Conservation (phyloP, 2,888 invertebrate species). For the Antheraea assamensis region DNA sequence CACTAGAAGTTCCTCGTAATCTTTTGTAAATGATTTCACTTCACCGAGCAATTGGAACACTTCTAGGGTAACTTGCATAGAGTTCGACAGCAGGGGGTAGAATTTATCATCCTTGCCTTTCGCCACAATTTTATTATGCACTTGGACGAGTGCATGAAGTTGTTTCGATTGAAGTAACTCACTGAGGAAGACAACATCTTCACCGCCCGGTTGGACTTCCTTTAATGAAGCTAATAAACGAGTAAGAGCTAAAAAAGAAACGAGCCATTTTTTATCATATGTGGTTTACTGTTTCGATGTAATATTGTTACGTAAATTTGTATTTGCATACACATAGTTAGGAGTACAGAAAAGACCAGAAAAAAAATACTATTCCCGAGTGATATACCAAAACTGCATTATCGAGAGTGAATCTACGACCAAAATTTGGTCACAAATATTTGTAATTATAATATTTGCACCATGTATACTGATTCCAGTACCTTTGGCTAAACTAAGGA, state of each 20-base stretch:
- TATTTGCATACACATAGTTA: too few relatives aligned
- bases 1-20: conserved; percentile 90
- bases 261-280: not conserved
- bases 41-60: conserved; percentile 89
- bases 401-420: too few relatives aligned
- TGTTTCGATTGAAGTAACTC: conserved; percentile 93
- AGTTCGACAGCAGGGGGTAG: conserved; percentile 91
- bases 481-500: too few relatives aligned
- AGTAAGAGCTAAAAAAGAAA: conserved; percentile 85
- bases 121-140: conserved; percentile 93
- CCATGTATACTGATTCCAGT: too few relatives aligned
- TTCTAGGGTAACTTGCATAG: conserved; percentile 91
- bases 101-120: conserved; percentile 93
- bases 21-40: conserved; percentile 86
- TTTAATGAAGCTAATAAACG: conserved; percentile 91
- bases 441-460: too few relatives aligned
- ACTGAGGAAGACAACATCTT: conserved; percentile 93
- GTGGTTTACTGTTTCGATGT: too few relatives aligned
- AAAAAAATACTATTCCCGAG: too few relatives aligned
- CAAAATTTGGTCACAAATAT: too few relatives aligned
- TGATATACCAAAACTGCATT: too few relatives aligned
- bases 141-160: conserved; percentile 94
- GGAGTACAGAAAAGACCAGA: too few relatives aligned
- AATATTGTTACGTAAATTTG: too few relatives aligned
- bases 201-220: conserved; percentile 90